A percentile compares a stretch with the other conserved stretches of the same genome.
These are phyloP conservation scores for Chaenodraco wilsoni DNA, from an alignment of 2,797 vertebrate genomes.

Conservation along the genomic window DNA sequence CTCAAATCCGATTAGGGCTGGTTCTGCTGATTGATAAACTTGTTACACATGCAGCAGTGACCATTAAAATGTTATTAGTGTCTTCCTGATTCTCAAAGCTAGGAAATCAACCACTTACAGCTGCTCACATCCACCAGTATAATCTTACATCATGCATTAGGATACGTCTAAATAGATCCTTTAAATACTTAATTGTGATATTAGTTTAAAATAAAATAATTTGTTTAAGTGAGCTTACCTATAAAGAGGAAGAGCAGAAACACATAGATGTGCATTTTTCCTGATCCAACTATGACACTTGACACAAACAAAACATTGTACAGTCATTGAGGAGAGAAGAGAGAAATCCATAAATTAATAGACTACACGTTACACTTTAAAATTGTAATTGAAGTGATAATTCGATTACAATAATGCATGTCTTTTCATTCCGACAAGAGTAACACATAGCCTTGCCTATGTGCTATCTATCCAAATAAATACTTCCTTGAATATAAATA, in stretches of 20 bases:
- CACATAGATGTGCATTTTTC: constrained; percentile 42
- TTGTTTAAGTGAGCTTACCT: constrained; percentile 46
- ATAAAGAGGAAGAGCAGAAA: constrained; percentile 44
- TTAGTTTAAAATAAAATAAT: not conserved
- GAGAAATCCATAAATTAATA: not conserved
- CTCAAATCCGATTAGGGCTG: constrained; percentile 41
- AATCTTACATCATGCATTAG: not conserved
- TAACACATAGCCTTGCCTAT: not conserved
- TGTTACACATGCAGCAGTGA: constrained; percentile 39
- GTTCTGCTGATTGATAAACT: constrained; percentile 52
- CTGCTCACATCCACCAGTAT: not conserved
- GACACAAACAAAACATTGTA: constrained; percentile 20
- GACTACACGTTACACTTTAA: not conserved
- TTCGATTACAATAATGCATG: not conserved
- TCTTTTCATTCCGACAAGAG: not conserved
- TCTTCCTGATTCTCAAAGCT: constrained; percentile 28
- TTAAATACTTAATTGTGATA: not conserved
- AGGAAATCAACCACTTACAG: not conserved
- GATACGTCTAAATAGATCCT: not conserved
- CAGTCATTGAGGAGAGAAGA: not conserved
- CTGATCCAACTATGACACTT: constrained; percentile 22
- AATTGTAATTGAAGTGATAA: not conserved
- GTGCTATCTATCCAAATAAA: too few species aligned
- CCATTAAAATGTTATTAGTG: constrained; percentile 26
- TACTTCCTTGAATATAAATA: too few species aligned